Base-by-base conservation (phyloP, 23 tunicate species). In the Ciona savignyi region DNA sequence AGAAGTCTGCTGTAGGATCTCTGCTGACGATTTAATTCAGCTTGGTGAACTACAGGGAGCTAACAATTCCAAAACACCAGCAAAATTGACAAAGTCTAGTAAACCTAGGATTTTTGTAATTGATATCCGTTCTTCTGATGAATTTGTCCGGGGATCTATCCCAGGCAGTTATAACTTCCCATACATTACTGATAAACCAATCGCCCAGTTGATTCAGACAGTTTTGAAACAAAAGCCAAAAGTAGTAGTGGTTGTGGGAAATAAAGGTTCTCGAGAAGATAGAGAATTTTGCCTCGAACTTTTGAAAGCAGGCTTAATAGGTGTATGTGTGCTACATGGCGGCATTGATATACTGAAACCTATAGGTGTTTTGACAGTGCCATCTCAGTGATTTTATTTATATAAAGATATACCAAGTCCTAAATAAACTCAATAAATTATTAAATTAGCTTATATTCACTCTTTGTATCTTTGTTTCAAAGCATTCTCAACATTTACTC, bases 1-100 rank as follows among this genome's bases (percentile, higher is more conserved):
- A 28, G 86, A 81, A 62, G 60, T 84, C 6, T 81, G 97, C 66
- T 87, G 93, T 28, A 68, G 87, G 56, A 91, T 91, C 27, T 91
- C 97, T 0, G 91, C 86, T 4, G 91, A 85, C 49, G 97, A 91
- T 33, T 32, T 91, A 32, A 91, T 91, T 20, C 86, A 91, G 32
- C 83, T 91, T 25, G 79, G 92, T 73, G 91, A 85, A 56, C 70
- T 91, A 22, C 70, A 73, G 15, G 97, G 91, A 3, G 67, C 77
- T 0, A 32, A 80, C 2, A 60, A 82, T 30, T 88, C 96, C 30
- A 88, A 88, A 68, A 88, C 96, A 0, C 96, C 96, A 27, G 96
- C 84, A 0, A 88, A 88, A 77, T 4, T 34, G 0, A 33, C 84
- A 30, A 88, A 88, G 60, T 61, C 77, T 42, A 33, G 77, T 32